Base-by-base conservation (phyloP, 1,140 invertebrate species). In the Bombyx mandarina region DNA sequence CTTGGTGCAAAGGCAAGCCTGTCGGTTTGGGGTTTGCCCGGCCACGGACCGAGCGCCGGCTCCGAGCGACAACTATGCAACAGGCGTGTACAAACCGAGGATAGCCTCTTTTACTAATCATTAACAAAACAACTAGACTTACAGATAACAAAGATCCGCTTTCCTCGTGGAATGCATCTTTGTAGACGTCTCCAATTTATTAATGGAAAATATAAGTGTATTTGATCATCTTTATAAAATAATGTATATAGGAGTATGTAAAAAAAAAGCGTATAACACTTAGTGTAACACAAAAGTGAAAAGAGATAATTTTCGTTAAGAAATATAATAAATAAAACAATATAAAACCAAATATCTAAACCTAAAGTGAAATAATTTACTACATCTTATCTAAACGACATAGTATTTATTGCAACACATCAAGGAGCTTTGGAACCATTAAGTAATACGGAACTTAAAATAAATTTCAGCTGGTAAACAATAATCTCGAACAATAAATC, bases 1-100 rank as follows among this genome's bases (percentile, higher is more conserved):
- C 86, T 88, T 86, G 84, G 82, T 88, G 84, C 84, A 84, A 84
- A 87, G 84, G 86, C 84, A 86, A 88, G 82, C 82, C 82, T 79
- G 75, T 74, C 79, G 79, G 77, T 83, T 69, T 64, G 76, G 71
- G 74, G 70, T 70, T 62, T 69, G 69, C 69, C 67, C 64, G 60
- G 57, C 12, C 45, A 5, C 45, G n/a, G 12, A 50, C n/a, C 12
- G 48, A 35, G 46, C 52, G 52, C 43, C 54, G 56, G 43, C 47
- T 8, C 43, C 9, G 42, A 18, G 49, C 47, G 44, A 2, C 35
- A 53, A 71, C 67, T 63, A 73, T 73, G 77, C 75, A 72, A 74
- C 74, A 80, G 75, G 78, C 80, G 72, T 75, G 69, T 73, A 77
- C 62, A 77, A 79, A 78, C 79, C 76, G 82, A 82, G 78, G 75